These are phyloP conservation scores for Neuroterus valhalla DNA, from an alignment of 1,140 invertebrate genomes.

Conservation along the genomic window DNA sequence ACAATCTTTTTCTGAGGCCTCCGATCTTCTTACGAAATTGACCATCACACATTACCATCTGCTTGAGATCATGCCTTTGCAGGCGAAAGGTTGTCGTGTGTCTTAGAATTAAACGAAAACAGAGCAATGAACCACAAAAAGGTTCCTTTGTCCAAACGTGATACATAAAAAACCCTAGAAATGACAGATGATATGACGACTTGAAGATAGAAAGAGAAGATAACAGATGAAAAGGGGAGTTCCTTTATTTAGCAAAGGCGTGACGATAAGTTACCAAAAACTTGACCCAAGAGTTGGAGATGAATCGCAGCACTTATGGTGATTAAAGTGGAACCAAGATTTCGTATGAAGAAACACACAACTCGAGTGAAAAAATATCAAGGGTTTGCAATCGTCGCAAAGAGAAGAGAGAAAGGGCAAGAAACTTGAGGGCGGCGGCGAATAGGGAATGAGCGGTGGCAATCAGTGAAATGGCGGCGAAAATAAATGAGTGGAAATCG, in stretches of 20 bases:
- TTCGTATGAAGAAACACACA: conserved; percentile 59
- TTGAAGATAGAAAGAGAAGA: conserved; percentile 31
- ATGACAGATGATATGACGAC: conserved; percentile 29
- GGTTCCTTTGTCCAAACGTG: conserved; percentile 16
- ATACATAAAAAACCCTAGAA: conserved; percentile 12
- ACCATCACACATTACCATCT: conserved; percentile 51
- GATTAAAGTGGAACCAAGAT: conserved; percentile 68
- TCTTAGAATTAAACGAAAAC: conserved; percentile 59
- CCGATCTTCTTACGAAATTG: not conserved
- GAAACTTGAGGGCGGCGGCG: conserved; percentile 21
- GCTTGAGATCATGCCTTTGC: conserved; percentile 64
- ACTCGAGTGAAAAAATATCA: not conserved
- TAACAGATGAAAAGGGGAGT: conserved; percentile 29
- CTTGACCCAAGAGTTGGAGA: conserved; percentile 57
- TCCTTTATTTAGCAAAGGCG: conserved; percentile 13
- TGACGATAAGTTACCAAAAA: conserved; percentile 53
- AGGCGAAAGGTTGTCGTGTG: conserved; percentile 61
- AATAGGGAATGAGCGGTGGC: conserved; percentile 52
- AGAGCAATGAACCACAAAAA: conserved; percentile 33
- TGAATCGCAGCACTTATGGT: conserved; percentile 60
- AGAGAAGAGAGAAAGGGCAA: too few relatives aligned
- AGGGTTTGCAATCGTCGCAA: conserved; percentile 8
- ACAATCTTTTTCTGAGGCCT: not conserved
- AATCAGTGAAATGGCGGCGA: conserved; percentile 71
- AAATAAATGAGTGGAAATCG: conserved; percentile 73